phyloP scores from a whole-genome alignment of 1,140 invertebrate genomes.

The Drosophila lini region DNA sequence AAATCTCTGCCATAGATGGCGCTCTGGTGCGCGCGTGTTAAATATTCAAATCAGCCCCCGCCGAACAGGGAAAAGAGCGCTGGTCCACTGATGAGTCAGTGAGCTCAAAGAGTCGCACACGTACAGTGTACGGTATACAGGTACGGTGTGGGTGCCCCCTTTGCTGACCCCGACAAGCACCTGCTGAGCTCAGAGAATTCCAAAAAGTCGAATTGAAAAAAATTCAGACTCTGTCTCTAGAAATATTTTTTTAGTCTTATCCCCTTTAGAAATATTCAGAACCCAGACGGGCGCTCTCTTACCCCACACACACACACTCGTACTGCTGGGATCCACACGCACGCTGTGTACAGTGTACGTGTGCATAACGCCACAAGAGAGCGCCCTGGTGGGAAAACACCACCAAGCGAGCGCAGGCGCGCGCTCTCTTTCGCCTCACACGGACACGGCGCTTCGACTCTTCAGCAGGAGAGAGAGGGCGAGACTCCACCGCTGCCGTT shows the following conservation, averaged over 20 bases:
- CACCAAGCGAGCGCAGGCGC: conserved; percentile 45
- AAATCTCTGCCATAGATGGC: conserved; percentile 78
- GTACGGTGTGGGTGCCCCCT: conserved; percentile 13
- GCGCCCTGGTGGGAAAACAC: conserved; percentile 37
- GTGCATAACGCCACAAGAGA: conserved; percentile 72
- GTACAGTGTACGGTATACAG: conserved; percentile 44
- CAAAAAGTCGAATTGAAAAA: conserved; percentile 9
- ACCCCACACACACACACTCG: conserved; percentile 1
- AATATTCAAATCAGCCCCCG: conserved; percentile 77
- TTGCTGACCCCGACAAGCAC: conserved; percentile 36
- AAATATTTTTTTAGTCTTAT: background rate
- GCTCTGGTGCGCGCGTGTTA: conserved; percentile 54
- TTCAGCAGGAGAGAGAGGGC: too few relatives aligned
- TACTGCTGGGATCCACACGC: conserved; percentile 39
- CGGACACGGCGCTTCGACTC: conserved; percentile 13
- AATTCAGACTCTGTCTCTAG: background rate
- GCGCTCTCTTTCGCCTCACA: conserved; percentile 44
- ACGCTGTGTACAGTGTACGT: conserved; percentile 64
- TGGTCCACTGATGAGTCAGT: conserved; percentile 27
- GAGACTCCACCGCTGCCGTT: conserved; percentile 23
- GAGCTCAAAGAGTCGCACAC: conserved; percentile 39
- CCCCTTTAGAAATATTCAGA: conserved; percentile 4
- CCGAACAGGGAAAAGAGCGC: conserved; percentile 22
- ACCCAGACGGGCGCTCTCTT: conserved; percentile 37
- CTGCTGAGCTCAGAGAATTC: conserved; percentile 52